phyloP scores from a whole-genome alignment of 2,888 invertebrate genomes.

The Hedychridium roseum region DNA sequence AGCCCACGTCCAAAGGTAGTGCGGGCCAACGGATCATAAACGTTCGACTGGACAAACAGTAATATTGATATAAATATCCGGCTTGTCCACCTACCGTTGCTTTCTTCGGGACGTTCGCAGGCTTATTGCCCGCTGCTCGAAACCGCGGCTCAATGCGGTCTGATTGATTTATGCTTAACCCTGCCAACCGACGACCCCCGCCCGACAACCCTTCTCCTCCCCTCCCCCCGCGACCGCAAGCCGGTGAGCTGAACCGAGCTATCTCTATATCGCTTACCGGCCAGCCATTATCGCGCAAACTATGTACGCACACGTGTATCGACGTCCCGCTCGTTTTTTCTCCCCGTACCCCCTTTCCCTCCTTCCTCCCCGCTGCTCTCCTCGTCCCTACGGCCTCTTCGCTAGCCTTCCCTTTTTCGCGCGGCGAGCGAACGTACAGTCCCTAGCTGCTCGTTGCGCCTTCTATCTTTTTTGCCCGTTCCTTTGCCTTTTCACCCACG shows the following conservation, averaged over 20 bases:
- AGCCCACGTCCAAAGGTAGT: no score
- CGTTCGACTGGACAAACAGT: conserved; percentile 42
- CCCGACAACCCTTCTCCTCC: conserved; percentile 25
- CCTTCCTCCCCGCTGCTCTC: no score
- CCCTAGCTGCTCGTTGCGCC: no score
- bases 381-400: no score
- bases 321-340: no score
- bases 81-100: conserved; percentile 36
- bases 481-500: no score
- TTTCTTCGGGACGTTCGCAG: conserved; percentile 8
- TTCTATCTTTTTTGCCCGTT: no score
- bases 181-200: conserved; percentile 44
- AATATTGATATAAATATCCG: conserved; percentile 45
- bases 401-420: no score
- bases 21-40: no score
- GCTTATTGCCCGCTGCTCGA: conserved; percentile 17
- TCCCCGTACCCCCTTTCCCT: no score
- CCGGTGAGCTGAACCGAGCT: conserved; percentile 22
- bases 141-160: conserved; percentile 27
- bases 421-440: no score
- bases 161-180: conserved; percentile 56
- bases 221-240: conserved; percentile 9
- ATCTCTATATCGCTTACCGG: conserved; percentile 41
- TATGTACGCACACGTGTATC: no score
- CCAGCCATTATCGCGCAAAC: conserved; percentile 46